Evolutionary conservation across 2,113 vertebrate species (phyloP), one percentile per base, ranked within the genome.

Genomic region (Hippocampus mohnikei): DNA sequence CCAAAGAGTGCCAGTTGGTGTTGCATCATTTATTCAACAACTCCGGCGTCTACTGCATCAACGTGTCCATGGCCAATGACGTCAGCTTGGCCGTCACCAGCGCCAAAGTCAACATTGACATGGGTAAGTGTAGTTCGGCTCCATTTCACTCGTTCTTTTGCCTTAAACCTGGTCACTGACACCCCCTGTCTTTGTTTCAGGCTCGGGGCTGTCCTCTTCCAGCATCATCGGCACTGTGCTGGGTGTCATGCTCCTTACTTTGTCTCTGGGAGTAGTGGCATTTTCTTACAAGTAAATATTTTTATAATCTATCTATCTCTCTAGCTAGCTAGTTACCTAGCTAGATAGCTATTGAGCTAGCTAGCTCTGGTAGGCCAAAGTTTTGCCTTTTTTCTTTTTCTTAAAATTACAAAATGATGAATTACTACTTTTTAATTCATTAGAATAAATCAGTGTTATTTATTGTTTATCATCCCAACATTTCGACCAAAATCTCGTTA

Each of bases 41-140:
- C 70, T 94, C 94, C 0, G 96, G 96, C 0, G 81, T 92, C 81
- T 98, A 94, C 86, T 98, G 96, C 85, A 91, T 98, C 82, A 98
- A 96, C 48, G 93, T 98, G 81, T 95, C 95, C 21, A 70, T 98
- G 93, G 90, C 94, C 75, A 94, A 95, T 70, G 91, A 93, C 37
- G 93, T 94, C 74, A 93, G 95, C 72, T 84, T 97, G 75, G 95
- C 95, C 1, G 81, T 91, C 73, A 88, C 94, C 68, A 96, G 91
- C 74, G 90, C 96, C 59, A 95, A 90, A n/a, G 88, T 98, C 75
- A 88, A 88, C 18, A 64, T 98, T 0, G 91, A 88, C 78, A 89
- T 92, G 87, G 90, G 87, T 84, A 77, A 12, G 81, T 61, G 48
- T 52, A 21, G 18, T 52, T 52, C 21, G 0, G 12, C 58, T 7